Conservation (phyloP, 2,797 vertebrate species). For the Rhinella marina region DNA sequence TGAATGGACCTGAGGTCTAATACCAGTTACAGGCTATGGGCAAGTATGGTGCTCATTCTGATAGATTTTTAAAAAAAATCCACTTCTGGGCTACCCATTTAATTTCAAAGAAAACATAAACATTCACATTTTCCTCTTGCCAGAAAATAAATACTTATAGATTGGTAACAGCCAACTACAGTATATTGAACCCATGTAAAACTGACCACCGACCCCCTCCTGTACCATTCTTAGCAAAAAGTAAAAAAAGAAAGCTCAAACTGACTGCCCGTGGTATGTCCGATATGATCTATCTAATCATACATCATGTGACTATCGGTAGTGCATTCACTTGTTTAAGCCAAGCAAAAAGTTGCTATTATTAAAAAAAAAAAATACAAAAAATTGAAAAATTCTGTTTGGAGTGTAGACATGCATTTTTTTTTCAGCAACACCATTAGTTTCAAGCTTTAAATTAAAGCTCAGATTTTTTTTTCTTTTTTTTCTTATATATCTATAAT, state of each 20-base stretch:
- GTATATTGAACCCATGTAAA: not conserved
- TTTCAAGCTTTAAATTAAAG: slow-evolving; percentile 59
- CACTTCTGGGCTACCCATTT: too few species aligned
- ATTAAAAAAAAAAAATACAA: slow-evolving; percentile 11
- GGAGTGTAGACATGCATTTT: slow-evolving; percentile 56
- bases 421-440: slow-evolving; percentile 52
- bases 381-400: slow-evolving; percentile 30
- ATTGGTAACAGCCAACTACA: not conserved
- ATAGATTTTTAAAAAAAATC: not conserved
- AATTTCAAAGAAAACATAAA: not conserved
- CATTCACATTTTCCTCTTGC: not conserved
- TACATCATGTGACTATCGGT: slow-evolving; percentile 53
- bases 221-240: slow-evolving; percentile 12
- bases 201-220: not conserved
- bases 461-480: slow-evolving; percentile 34
- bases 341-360: slow-evolving; percentile 56
- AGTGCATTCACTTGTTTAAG: slow-evolving; percentile 52
- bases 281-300: slow-evolving; percentile 37
- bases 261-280: slow-evolving; percentile 17
- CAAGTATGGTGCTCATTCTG: not conserved
- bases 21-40: not conserved
- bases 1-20: not conserved
- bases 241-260: slow-evolving; percentile 26
- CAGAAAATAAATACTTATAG: not conserved
- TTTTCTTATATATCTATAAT: slow-evolving; percentile 56